Base-by-base conservation (phyloP, 1,140 invertebrate species). In the Drosophila bipectinata region DNA sequence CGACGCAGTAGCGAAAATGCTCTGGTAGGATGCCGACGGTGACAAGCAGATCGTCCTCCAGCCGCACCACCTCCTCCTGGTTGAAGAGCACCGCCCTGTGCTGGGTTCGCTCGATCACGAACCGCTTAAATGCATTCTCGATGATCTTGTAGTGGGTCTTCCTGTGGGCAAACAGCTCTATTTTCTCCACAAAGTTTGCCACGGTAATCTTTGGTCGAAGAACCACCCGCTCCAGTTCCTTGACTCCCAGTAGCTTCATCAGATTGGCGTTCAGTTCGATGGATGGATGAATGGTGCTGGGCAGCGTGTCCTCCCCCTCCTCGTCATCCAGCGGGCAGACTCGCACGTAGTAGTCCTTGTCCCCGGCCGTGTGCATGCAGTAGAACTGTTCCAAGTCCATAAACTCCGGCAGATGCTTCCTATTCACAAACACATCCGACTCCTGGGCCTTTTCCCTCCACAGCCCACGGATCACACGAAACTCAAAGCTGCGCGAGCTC, bases 11-110 rank as follows among this genome's bases (percentile, higher is more conserved):
- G 37, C 93, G 92, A 54, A 94, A 93, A 26, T 92, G 91, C 9
- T 93, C 92, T 1, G 95, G 95, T 67, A 92, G 90, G 24, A 95
- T 92, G 77, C 93, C 94, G 6, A 94, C 73, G 18, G 92, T 93
- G 0, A 93, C 93, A 44, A 79, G 80, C 51, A 92, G 74, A 37
- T 93, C 92, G 30, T 92, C 91, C 15, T 94, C 93, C 7, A 95
- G 90, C 12, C 93, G 92, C 2, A 95, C 91, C 37, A 92, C 92
- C 44, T 93, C 92, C 68, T 93, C 90, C 44, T 94, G 93, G 91
- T 95, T 96, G 1, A 96, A 77, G 54, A 96, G 85, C 63, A 94
- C 83, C 68, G 93, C 92, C 15, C 92, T 81, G 0, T 92, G 76
- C 79, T 92, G 92, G 18, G 94, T 94, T 63, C 89, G 92, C 9